These are phyloP conservation scores for Dugesia japonica DNA, from an alignment of 2,888 invertebrate genomes.

Conservation along the genomic window DNA sequence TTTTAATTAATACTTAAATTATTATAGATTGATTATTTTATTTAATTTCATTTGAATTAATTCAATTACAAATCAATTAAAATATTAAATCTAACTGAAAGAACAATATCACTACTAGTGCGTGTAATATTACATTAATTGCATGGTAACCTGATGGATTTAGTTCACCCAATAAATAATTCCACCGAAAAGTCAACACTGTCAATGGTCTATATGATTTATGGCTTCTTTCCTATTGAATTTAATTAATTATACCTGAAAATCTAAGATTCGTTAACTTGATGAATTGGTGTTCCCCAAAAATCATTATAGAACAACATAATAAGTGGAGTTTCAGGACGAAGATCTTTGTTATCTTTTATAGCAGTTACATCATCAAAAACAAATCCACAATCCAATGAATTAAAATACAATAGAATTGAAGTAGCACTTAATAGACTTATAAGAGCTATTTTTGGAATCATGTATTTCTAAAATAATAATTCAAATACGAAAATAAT, in stretches of 20 bases:
- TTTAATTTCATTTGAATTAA: no score
- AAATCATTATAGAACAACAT: slow-evolving; percentile 89
- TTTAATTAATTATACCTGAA: neutral
- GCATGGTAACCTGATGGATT: slow-evolving; percentile 82
- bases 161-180: slow-evolving; percentile 72
- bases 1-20: no score
- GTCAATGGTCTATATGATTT: slow-evolving; percentile 88
- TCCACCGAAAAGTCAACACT: slow-evolving; percentile 81
- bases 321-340: slow-evolving; percentile 70
- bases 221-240: slow-evolving; percentile 80
- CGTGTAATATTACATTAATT: slow-evolving; percentile 74
- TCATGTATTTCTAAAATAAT: neutral
- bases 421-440: neutral
- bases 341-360: slow-evolving; percentile 79
- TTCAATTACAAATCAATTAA: no score
- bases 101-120: slow-evolving; percentile 71
- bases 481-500: neutral
- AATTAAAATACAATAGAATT: slow-evolving; percentile 54
- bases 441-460: neutral
- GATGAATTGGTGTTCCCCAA: slow-evolving; percentile 94
- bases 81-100: slow-evolving; percentile 61
- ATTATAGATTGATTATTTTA: no score
- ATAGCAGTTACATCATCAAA: slow-evolving; percentile 94
- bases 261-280: slow-evolving; percentile 55
- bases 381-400: slow-evolving; percentile 77